A percentile compares a stretch with the other conserved stretches of the same genome.
These are phyloP conservation scores for Hippocampus zosterae DNA, from an alignment of 2,113 vertebrate genomes.

Conservation along the genomic window DNA sequence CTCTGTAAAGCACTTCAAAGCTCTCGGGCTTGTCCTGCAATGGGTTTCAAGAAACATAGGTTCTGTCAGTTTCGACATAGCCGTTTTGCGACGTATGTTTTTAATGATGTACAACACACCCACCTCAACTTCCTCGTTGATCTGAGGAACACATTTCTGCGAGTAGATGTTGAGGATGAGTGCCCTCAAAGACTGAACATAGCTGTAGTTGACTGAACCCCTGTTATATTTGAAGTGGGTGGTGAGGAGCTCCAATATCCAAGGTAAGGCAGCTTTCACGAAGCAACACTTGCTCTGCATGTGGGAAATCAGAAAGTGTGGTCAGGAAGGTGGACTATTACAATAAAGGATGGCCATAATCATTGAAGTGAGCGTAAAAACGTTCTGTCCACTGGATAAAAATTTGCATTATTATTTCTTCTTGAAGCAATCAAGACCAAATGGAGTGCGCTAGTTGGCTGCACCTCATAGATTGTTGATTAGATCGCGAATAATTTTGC, in stretches of 20 bases:
- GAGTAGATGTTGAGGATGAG: conserved; percentile 75
- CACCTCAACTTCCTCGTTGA: conserved; percentile 74
- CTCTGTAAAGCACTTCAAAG: conserved; percentile 62
- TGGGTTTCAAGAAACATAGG: conserved; percentile 11
- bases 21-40: conserved; percentile 69
- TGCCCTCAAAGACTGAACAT: conserved; percentile 63
- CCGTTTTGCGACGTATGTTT: conserved; percentile 2
- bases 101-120: conserved; percentile 17
- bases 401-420: not conserved
- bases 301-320: conserved; percentile 15
- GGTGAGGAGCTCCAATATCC: conserved; percentile 70
- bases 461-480: not conserved
- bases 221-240: conserved; percentile 66
- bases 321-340: not conserved
- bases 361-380: not conserved
- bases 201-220: conserved; percentile 66
- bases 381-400: not conserved
- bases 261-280: conserved; percentile 73
- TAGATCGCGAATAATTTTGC: not conserved
- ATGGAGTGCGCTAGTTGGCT: not conserved
- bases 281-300: conserved; percentile 71
- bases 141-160: conserved; percentile 71
- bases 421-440: not conserved
- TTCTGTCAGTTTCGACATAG: not conserved
- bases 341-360: not conserved